Conservation (phyloP, 2,888 invertebrate species). For the Acronicta psi region DNA sequence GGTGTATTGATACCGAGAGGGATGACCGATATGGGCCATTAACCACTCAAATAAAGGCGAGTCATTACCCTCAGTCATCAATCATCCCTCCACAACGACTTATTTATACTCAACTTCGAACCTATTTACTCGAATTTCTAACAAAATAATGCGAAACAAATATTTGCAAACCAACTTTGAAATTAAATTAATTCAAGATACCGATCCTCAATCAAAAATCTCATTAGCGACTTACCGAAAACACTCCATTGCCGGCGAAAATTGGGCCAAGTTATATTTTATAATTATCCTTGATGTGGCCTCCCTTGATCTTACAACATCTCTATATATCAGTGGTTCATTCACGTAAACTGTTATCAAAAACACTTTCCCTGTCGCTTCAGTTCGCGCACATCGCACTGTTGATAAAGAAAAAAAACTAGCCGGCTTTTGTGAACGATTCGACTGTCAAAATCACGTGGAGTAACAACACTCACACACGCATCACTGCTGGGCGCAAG, state of each 20-base stretch:
- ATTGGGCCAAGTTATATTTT: slow-evolving; percentile 66
- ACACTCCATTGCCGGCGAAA: slow-evolving; percentile 75
- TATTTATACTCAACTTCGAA: slow-evolving; percentile 33
- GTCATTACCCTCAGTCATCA: slow-evolving; percentile 38
- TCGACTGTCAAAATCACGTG: slow-evolving; percentile 87
- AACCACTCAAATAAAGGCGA: slow-evolving; percentile 35
- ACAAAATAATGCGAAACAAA: slow-evolving; percentile 56
- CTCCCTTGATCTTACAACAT: slow-evolving; percentile 70
- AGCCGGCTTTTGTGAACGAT: slow-evolving; percentile 71
- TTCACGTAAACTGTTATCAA: slow-evolving; percentile 71
- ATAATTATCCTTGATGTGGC: slow-evolving; percentile 66
- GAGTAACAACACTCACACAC: slow-evolving; percentile 71
- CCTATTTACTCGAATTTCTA: slow-evolving; percentile 46
- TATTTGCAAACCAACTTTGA: slow-evolving; percentile 58
- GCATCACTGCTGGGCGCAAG: slow-evolving; percentile 68
- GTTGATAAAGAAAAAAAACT: slow-evolving; percentile 65
- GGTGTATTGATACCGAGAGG: slow-evolving; percentile 40
- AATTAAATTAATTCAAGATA: slow-evolving; percentile 64
- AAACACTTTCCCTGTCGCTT: slow-evolving; percentile 74
- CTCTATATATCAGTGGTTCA: slow-evolving; percentile 60
- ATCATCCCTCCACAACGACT: slow-evolving; percentile 28
- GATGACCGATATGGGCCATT: slow-evolving; percentile 40
- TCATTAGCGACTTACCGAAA: slow-evolving; percentile 76
- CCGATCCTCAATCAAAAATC: slow-evolving; percentile 67
- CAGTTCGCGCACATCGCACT: slow-evolving; percentile 66